Conservation (phyloP, 2,113 vertebrate genomes). For the Amblyornis subalaris region DNA sequence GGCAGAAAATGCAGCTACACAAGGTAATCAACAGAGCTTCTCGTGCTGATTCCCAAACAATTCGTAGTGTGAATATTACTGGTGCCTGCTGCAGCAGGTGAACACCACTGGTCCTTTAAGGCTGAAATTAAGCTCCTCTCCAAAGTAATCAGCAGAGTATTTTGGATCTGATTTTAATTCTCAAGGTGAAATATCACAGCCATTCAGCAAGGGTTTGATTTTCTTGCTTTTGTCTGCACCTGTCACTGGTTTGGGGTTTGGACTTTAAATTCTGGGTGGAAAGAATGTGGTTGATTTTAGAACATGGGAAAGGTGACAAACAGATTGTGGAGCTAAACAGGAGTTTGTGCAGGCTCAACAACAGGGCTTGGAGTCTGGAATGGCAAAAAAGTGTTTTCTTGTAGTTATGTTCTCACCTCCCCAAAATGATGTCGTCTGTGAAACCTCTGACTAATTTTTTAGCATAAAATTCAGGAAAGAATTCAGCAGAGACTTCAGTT, state of each 20-base stretch:
- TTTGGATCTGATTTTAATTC: not conserved
- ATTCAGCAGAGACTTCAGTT: not conserved
- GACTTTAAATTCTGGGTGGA: not conserved
- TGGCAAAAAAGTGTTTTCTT: not conserved
- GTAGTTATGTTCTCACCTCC: not conserved
- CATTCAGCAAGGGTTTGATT: not conserved
- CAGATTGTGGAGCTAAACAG: not conserved
- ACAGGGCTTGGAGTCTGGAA: not conserved
- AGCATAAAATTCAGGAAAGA: not conserved
- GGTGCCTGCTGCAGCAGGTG: not conserved
- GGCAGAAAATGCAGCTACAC: not conserved
- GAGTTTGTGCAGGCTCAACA: not conserved
- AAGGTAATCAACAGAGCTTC: not conserved
- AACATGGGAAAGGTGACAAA: not conserved
- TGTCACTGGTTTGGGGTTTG: not conserved
- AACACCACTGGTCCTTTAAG: not conserved
- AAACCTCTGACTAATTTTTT: not conserved
- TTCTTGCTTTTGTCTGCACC: not conserved
- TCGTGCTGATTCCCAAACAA: not conserved
- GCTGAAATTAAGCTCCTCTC: not conserved
- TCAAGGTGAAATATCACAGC: not conserved
- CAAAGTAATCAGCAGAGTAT: not conserved
- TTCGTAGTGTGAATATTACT: not conserved
- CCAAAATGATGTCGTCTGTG: not conserved
- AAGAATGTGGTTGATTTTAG: not conserved